A percentile compares a stretch with the other conserved stretches of the same genome.
phyloP scores from a whole-genome alignment of 30 jellyfish, hydroid and myxozoan species.

The Turritopsis dohrnii region DNA sequence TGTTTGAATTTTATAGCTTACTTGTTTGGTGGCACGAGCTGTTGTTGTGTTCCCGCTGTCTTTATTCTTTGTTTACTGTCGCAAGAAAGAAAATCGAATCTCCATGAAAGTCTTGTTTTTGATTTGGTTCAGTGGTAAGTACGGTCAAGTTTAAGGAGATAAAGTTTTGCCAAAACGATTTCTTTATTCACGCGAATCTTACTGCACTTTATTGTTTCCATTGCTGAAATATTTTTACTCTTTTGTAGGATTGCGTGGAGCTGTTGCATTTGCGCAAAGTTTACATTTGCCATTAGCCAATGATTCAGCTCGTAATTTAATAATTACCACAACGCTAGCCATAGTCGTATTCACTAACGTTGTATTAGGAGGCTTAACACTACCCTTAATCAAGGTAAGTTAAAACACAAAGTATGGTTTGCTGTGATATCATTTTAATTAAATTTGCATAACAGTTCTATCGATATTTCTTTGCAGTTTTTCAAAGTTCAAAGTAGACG shows the following conservation, averaged over 20 bases:
- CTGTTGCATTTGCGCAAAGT: conserved; percentile 98
- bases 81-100: conserved; percentile 68
- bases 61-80: conserved; percentile 75
- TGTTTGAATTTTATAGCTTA: conserved; percentile 39
- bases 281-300: conserved; percentile 77
- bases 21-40: conserved; percentile 84
- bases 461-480: conserved; percentile 28
- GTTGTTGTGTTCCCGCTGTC: conserved; percentile 83
- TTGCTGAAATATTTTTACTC: too few relatives aligned
- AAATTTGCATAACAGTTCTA: too few relatives aligned
- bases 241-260: conserved; percentile 79
- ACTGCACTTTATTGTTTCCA: too few relatives aligned
- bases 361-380: conserved; percentile 72
- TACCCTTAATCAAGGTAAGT: conserved; percentile 81
- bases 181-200: too few relatives aligned
- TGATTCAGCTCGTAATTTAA: conserved; percentile 50
- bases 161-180: too few relatives aligned
- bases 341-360: conserved; percentile 83
- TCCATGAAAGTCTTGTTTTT: conserved; percentile 65
- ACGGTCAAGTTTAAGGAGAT: too few relatives aligned
- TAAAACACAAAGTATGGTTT: not conserved
- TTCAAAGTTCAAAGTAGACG: conserved; percentile 76
- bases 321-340: conserved; percentile 85
- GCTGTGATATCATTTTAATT: too few relatives aligned
- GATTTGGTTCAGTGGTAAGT: conserved; percentile 96